A percentile compares a stretch with the other conserved stretches of the same genome.
phyloP scores from a whole-genome alignment of 2,113 vertebrate species.

The Pipa parva region DNA sequence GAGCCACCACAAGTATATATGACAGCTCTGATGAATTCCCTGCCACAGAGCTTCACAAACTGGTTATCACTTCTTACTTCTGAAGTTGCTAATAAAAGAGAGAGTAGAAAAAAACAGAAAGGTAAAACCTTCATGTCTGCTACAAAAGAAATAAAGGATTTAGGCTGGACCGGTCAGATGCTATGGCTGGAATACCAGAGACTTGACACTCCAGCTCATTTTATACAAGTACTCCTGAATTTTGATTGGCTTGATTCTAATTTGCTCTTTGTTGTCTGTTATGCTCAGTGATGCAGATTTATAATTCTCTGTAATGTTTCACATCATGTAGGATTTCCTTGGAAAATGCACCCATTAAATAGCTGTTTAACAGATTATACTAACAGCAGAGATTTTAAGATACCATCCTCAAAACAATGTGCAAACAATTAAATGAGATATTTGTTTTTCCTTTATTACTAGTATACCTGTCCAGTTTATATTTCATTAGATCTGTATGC shows the following conservation, averaged over 20 bases:
- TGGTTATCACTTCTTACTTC: conserved; percentile 48
- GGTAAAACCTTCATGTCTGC: conserved; percentile 47
- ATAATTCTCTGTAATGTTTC: conserved; percentile 20
- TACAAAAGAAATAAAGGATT: background rate
- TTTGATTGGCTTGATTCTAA: background rate
- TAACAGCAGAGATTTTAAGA: conserved; percentile 13
- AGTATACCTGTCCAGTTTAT: background rate
- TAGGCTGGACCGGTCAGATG: background rate
- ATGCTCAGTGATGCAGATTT: conserved; percentile 48
- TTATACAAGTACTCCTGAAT: conserved; percentile 34
- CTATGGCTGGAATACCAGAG: background rate
- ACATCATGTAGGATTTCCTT: conserved; percentile 36
- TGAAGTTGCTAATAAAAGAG: conserved; percentile 26
- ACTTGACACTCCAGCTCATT: conserved; percentile 3
- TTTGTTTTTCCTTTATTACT: background rate
- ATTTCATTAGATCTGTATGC: background rate
- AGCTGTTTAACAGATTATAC: background rate
- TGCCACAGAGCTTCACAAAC: conserved; percentile 69
- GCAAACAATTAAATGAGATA: conserved; percentile 11
- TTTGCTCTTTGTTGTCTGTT: background rate
- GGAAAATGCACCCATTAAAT: conserved; percentile 17
- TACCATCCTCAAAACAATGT: conserved; percentile 11
- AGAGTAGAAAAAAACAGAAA: conserved; percentile 30
- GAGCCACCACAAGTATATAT: conserved; percentile 82
- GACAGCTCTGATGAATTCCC: conserved; percentile 69